Evolutionary conservation across 1,140 invertebrate species (phyloP).

Genomic region (Orussus abietinus): DNA sequence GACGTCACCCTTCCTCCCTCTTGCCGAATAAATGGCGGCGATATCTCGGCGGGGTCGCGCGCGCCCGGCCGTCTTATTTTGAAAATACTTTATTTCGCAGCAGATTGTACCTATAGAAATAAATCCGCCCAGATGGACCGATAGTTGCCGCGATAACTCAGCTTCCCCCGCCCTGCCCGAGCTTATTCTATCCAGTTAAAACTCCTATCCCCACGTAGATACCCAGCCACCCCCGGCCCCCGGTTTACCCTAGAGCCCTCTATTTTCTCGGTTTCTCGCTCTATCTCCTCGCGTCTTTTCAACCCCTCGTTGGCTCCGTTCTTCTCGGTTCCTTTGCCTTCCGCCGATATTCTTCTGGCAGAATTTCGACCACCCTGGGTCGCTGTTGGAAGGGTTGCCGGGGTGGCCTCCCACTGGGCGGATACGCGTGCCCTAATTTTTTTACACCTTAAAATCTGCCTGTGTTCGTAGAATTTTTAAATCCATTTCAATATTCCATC

Average conservation of each 20-base stretch:
- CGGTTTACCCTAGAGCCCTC: neutral
- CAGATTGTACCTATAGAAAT: slow-evolving; percentile 51
- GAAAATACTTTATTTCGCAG: slow-evolving; percentile 46
- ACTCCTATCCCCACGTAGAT: slow-evolving; percentile 1
- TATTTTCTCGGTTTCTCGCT: slow-evolving; percentile 13
- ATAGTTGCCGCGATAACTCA: slow-evolving; percentile 44
- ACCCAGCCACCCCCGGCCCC: slow-evolving; percentile 11
- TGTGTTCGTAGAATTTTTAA: too few species aligned
- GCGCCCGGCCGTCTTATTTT: slow-evolving; percentile 25
- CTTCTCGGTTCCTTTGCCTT: too few species aligned
- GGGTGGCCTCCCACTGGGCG: too few species aligned
- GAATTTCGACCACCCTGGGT: too few species aligned
- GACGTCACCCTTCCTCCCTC: neutral
- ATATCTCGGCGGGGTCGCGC: slow-evolving; percentile 27
- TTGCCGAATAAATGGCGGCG: slow-evolving; percentile 21
- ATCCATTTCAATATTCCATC: too few species aligned
- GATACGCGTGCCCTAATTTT: too few species aligned
- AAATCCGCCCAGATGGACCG: slow-evolving; percentile 46
- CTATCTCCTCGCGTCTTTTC: slow-evolving; percentile 9
- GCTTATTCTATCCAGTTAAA: neutral
- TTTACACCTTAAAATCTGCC: too few species aligned
- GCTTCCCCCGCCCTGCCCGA: neutral
- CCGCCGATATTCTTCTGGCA: too few species aligned
- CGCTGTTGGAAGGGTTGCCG: too few species aligned
- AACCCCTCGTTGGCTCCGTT: slow-evolving; percentile 4